These are phyloP conservation scores for Trichonephila clavipes DNA, from an alignment of 1,140 invertebrate species.

Conservation along the genomic window DNA sequence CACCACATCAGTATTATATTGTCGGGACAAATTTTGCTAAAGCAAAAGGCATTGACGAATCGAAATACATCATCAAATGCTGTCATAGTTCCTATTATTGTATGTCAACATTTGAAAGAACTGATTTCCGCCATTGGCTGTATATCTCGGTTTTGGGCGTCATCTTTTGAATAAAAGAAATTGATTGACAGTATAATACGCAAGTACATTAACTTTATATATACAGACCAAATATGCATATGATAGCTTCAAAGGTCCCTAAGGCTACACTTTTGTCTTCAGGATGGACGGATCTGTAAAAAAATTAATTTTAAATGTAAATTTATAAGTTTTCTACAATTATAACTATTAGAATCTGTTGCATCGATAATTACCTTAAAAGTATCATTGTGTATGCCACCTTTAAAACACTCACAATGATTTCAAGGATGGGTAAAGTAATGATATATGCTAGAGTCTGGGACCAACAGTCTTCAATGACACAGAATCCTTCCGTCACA, in stretches of 20 bases:
- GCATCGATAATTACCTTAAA: not conserved
- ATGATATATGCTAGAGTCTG: conserved; percentile 34
- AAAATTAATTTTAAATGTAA: not conserved
- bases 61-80: too few relatives aligned
- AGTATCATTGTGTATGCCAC: conserved; percentile 32
- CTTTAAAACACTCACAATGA: conserved; percentile 25
- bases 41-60: too few relatives aligned
- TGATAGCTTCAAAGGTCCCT: conserved; percentile 50
- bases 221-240: conserved; percentile 55
- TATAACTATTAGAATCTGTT: not conserved
- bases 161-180: too few relatives aligned
- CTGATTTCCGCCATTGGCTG: too few relatives aligned
- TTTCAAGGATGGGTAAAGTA: not conserved
- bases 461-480: conserved; percentile 14
- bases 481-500: conserved; percentile 43
- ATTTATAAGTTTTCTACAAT: not conserved
- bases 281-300: conserved; percentile 70
- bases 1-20: too few relatives aligned
- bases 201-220: not conserved
- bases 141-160: too few relatives aligned
- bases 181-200: too few relatives aligned
- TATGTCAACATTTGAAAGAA: too few relatives aligned
- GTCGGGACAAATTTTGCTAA: too few relatives aligned
- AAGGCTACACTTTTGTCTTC: conserved; percentile 78
- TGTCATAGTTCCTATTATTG: too few relatives aligned